phyloP scores from a whole-genome alignment of 1,140 invertebrate genomes.

The Sycobia sp. region DNA sequence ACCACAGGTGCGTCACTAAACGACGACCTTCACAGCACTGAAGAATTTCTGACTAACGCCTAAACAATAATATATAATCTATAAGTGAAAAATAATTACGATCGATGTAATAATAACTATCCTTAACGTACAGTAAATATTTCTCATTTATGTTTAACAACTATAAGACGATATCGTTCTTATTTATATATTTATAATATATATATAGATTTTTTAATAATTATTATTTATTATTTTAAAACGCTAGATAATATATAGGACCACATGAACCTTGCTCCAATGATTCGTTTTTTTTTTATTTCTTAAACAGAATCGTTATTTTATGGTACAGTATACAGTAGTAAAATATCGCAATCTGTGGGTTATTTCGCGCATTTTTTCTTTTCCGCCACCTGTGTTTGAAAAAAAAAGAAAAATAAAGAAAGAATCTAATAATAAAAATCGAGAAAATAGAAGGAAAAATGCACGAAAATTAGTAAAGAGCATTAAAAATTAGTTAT shows the following conservation, averaged over 20 bases:
- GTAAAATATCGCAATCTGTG: constrained; percentile 53
- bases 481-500: constrained; percentile 23
- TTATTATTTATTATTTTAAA: constrained; percentile 48
- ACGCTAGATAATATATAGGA: constrained; percentile 56
- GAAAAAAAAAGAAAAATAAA: constrained; percentile 39
- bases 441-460: constrained; percentile 31
- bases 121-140: constrained; percentile 59
- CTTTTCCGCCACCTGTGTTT: constrained; percentile 53
- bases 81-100: constrained; percentile 60
- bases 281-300: constrained; percentile 49
- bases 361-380: constrained; percentile 40
- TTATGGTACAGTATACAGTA: constrained; percentile 52
- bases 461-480: constrained; percentile 27
- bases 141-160: constrained; percentile 57
- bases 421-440: constrained; percentile 31
- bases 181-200: constrained; percentile 42
- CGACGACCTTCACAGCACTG: constrained; percentile 60
- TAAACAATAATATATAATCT: constrained; percentile 57
- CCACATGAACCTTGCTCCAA: constrained; percentile 62
- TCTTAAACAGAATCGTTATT: constrained; percentile 52
- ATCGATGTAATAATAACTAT: constrained; percentile 48
- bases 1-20: constrained; percentile 50
- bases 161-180: constrained; percentile 51
- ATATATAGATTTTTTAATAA: constrained; percentile 36
- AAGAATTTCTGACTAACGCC: constrained; percentile 57